Conservation (phyloP, 2,888 invertebrate genomes). For the Drosophila imparisetae region DNA sequence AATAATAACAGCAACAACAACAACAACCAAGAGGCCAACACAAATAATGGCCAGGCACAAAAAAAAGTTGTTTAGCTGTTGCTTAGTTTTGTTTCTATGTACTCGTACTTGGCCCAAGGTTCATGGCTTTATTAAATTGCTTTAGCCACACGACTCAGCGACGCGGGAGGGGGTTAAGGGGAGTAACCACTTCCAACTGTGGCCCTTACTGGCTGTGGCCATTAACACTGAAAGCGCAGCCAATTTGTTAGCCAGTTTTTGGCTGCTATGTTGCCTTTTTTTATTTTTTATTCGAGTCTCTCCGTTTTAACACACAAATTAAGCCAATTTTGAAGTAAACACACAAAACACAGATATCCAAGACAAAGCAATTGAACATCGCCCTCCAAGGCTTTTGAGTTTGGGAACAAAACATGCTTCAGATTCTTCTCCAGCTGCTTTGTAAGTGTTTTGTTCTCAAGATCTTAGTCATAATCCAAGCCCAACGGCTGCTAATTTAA, state of each 20-base stretch:
- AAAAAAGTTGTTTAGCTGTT: conserved; percentile 31
- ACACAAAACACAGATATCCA: conserved; percentile 48
- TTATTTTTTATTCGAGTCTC: conserved; percentile 38
- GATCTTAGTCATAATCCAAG: conserved; percentile 36
- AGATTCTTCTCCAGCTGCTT: not conserved
- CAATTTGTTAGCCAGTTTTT: conserved; percentile 62
- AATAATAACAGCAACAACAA: conserved; percentile 18
- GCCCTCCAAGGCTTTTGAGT: conserved; percentile 19
- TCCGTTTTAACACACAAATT: conserved; percentile 56
- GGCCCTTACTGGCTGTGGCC: conserved; percentile 60
- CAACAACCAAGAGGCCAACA: conserved; percentile 39
- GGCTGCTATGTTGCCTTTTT: conserved; percentile 15
- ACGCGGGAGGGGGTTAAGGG: not conserved
- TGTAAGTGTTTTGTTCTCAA: conserved; percentile 24
- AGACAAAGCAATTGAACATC: conserved; percentile 45
- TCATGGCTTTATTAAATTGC: conserved; percentile 77
- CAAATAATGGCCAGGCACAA: conserved; percentile 31
- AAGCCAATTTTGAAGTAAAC: conserved; percentile 65
- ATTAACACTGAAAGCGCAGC: conserved; percentile 73
- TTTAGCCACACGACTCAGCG: conserved; percentile 52
- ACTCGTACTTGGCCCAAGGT: conserved; percentile 71
- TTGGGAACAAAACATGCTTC: conserved; percentile 36
- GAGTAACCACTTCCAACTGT: conserved; percentile 58
- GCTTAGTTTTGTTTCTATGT: conserved; percentile 55
- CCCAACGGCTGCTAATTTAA: conserved; percentile 44